Base-by-base conservation (phyloP, 2,797 vertebrate genomes). In the Labeo calbasu region DNA sequence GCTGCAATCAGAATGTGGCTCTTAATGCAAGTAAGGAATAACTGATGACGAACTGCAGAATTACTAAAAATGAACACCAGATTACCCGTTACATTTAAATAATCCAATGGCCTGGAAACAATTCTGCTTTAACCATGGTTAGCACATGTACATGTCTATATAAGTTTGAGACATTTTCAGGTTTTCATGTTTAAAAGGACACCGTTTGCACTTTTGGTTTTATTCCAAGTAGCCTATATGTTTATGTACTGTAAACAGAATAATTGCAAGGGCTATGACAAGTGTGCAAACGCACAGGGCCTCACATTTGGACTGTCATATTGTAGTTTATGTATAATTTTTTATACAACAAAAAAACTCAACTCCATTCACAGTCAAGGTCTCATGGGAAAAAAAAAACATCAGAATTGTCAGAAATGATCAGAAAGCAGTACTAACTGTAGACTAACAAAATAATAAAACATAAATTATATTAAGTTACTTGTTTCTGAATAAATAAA, bases 141-240 rank as follows among this genome's bases (percentile, higher is more conserved):
- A 8, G 28, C 50, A 55, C 28, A 75, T 51, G 46, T 28, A 28
- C 21, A n/a, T 8, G 40, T 46, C 4, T 23, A 48, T 17, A 9
- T 71, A 11, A 17, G 14, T 25, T 25, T 17, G 8, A 55, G 17
- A 6, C 6, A 32, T 7, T 32, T 28, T 73, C 48, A 32, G 71
- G 2, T 25, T 71, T 70, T 70, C 13, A 70, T 70, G 40, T 23
- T 70, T 70, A 23, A 69, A 40, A 69, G 55, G 19, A 69, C 66
- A 70, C 5, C 1, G 6, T 23, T 72, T 50, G 46, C n/a, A 50
- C 23, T 50, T 14, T 46, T 48, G 43, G n/a, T 71, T 17, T 2
- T 71, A 25, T 71, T 50, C 46, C 70, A 72, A 48, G 46, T 68
- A 68, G 19, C 4, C 65, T 21, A 32, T 36, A 5, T 68, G 9